Evolutionary conservation across 2,888 invertebrate species (phyloP), one percentile per base, ranked within the genome.

Genomic region (Clitarchus hookeri): DNA sequence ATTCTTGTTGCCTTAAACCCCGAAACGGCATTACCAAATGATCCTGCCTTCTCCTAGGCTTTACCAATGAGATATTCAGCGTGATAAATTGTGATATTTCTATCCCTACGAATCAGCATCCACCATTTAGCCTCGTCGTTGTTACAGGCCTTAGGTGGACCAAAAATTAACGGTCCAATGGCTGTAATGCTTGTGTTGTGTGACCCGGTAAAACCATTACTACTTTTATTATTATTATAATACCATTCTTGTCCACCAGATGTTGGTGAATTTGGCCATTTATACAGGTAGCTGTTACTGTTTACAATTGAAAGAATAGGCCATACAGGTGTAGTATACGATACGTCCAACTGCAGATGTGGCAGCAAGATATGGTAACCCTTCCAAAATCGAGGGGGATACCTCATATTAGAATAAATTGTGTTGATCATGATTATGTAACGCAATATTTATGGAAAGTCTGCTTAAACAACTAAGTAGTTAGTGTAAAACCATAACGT

Each of bases 51-150:
- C 19, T 44, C 36, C 82, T 27, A 82, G 82, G 36, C 82, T 27
- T 82, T 82, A 25, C 44, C 27, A 82, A 82, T 82, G 27, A 82
- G 9, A 82, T 26, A 27, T 8, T 9, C 82, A 82, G 27, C 26
- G 25, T 82, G 27, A 44, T 82, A 27, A 8, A n/a, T 82, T 0
- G 0, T 27, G 23, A 9, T 82, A 82, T 82, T 82, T 82, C 82
- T 82, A 25, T 82, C 82, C 82, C n/a, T 82, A 23, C 4, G 82
- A 27, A 8, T 9, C 27, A 12, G 82, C 44, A 82, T 82, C 82
- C 82, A 82, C 36, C 19, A 11, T 82, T 82, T 82, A 19, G 82
- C 82, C 82, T 82, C 44, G 36, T 82, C n/a, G 82, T 82, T 82
- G 26, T 9, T 12, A 27, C n/a, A 82, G 0, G n/a, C 11, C 44